These are phyloP conservation scores for Labeo catla DNA, from an alignment of 2,113 vertebrate genomes.

Conservation along the genomic window DNA sequence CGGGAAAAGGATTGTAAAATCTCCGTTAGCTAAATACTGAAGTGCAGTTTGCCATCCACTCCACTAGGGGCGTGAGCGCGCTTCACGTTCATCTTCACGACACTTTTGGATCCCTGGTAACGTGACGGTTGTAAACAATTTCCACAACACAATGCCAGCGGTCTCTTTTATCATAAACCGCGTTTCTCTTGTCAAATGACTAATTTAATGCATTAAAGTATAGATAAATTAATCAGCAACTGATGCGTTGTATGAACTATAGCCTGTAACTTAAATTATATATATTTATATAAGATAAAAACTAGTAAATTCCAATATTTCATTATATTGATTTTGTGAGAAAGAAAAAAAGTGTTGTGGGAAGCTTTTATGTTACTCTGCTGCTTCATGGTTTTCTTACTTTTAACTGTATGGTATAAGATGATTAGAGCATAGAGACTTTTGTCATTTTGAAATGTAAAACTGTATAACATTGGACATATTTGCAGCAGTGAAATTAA, in stretches of 20 bases:
- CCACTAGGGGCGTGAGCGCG: background rate
- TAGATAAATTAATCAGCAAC: background rate
- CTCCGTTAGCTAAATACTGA: background rate
- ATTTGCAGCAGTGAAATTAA: background rate
- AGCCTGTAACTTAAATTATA: background rate
- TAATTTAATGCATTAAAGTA: background rate
- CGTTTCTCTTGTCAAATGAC: background rate
- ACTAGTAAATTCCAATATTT: no score
- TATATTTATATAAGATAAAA: background rate
- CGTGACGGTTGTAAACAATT: background rate
- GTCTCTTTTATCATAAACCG: background rate
- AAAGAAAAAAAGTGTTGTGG: background rate
- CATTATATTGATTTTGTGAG: background rate
- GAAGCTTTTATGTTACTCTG: background rate
- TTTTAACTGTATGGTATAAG: background rate
- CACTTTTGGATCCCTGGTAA: background rate
- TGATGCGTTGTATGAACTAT: background rate
- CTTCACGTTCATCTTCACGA: background rate
- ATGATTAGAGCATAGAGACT: background rate
- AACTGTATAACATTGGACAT: background rate
- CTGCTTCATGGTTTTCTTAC: background rate
- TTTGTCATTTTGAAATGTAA: background rate
- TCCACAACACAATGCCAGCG: background rate
- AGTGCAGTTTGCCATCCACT: background rate
- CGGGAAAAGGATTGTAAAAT: background rate